Conservation (phyloP, 2,797 vertebrate species). For the Enteromius paludinosus region DNA sequence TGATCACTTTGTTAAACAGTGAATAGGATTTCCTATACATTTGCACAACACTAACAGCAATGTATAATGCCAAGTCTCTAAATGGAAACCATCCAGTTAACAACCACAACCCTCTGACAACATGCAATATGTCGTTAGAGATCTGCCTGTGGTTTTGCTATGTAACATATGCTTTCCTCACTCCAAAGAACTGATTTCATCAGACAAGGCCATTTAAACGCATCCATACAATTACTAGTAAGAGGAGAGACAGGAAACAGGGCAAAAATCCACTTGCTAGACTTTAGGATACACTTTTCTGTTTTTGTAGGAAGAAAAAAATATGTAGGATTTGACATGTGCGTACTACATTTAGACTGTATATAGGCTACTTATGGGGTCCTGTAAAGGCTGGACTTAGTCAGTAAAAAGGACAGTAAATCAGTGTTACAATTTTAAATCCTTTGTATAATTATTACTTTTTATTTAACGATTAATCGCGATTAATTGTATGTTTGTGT, state of each 20-base stretch:
- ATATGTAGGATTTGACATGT: not conserved
- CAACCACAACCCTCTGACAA: constrained; percentile 4
- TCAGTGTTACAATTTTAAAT: not conserved
- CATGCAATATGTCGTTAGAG: not conserved
- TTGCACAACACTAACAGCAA: not conserved
- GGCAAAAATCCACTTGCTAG: not conserved
- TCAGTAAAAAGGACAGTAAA: not conserved
- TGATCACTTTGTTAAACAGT: constrained; percentile 23
- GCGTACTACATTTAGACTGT: not conserved
- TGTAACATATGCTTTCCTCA: not conserved
- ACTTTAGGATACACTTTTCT: not conserved
- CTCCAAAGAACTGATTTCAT: not conserved
- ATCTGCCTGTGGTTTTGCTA: constrained; percentile 1
- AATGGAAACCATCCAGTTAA: constrained; percentile 9
- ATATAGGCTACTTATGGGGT: not conserved
- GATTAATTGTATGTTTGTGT: too few species aligned
- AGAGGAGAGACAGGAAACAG: not conserved
- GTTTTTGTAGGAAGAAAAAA: not conserved
- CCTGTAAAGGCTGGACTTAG: not conserved
- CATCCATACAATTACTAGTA: not conserved
- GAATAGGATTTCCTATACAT: constrained; percentile 12
- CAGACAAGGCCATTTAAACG: constrained; percentile 9
- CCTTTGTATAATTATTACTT: too few species aligned
- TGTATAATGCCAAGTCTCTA: not conserved
- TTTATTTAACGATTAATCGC: too few species aligned